Conservation (phyloP, 2,113 vertebrate genomes). For the Chloropsis hardwickii region DNA sequence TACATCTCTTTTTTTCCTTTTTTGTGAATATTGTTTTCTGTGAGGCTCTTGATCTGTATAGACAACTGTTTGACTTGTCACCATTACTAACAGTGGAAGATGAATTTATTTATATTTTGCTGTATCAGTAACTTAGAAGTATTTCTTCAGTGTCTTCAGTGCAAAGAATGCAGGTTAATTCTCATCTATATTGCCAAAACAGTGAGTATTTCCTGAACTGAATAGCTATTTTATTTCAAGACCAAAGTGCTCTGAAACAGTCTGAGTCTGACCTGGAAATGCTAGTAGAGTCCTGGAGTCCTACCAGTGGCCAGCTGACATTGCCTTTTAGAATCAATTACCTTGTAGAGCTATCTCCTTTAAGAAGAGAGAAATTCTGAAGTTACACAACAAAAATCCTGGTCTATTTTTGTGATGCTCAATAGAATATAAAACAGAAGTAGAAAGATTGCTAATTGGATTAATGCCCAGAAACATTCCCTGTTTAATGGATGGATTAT, state of each 20-base stretch:
- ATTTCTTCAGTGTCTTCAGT: neutral
- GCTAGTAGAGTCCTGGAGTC: neutral
- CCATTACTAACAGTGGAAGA: neutral
- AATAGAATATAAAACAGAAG: neutral
- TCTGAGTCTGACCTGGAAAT: neutral
- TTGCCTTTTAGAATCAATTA: neutral
- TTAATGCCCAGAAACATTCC: neutral
- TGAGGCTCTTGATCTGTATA: neutral
- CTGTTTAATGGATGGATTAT: neutral
- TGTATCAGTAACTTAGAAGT: neutral
- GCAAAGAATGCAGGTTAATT: neutral
- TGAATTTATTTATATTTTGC: neutral
- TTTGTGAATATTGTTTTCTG: neutral
- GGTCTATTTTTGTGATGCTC: neutral
- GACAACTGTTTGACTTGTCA: neutral
- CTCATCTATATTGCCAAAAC: neutral
- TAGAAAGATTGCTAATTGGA: neutral
- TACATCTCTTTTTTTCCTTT: rapidly evolving
- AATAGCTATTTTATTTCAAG: neutral
- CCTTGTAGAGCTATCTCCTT: neutral
- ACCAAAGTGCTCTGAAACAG: neutral
- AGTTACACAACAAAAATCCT: neutral
- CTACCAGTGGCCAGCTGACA: neutral
- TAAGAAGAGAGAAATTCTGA: neutral
- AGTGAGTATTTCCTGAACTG: neutral